Conservation (phyloP, 2,888 invertebrate species). For the Metallyticus violacea region DNA sequence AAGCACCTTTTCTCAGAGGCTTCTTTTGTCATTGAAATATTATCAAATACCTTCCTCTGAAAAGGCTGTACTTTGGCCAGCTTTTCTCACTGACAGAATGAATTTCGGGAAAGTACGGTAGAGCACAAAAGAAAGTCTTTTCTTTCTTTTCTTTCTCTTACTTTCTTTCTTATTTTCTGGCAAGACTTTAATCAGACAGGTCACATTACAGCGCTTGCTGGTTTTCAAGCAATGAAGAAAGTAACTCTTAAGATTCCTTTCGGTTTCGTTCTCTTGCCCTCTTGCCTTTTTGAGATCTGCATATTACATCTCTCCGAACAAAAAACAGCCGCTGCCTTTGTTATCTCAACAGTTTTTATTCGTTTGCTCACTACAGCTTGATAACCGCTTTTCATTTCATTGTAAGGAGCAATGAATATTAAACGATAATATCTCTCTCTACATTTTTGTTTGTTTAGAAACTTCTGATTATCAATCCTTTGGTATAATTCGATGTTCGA, state of each 20-base stretch:
- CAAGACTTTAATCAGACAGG: background rate
- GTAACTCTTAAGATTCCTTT: background rate
- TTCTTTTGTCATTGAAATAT: background rate
- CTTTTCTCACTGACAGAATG: background rate
- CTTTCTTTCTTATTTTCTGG: background rate
- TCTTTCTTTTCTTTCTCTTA: background rate
- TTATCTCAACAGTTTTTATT: too few species aligned
- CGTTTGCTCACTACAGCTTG: too few species aligned
- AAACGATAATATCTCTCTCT: too few species aligned
- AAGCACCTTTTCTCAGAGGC: background rate
- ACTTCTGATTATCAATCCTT: too few species aligned
- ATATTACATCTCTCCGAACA: background rate
- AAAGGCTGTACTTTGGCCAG: background rate
- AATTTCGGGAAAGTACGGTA: background rate
- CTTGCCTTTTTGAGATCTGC: background rate
- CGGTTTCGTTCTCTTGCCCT: background rate
- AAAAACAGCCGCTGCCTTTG: too few species aligned
- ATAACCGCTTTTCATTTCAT: too few species aligned
- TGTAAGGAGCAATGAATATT: too few species aligned
- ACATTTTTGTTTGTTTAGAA: too few species aligned
- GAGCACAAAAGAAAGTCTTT: background rate
- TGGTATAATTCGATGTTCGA: too few species aligned
- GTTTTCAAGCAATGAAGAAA: background rate
- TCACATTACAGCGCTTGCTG: background rate
- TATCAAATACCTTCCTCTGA: background rate